phyloP scores from a whole-genome alignment of 2,888 invertebrate genomes.

The Synanthedon vespiformis region DNA sequence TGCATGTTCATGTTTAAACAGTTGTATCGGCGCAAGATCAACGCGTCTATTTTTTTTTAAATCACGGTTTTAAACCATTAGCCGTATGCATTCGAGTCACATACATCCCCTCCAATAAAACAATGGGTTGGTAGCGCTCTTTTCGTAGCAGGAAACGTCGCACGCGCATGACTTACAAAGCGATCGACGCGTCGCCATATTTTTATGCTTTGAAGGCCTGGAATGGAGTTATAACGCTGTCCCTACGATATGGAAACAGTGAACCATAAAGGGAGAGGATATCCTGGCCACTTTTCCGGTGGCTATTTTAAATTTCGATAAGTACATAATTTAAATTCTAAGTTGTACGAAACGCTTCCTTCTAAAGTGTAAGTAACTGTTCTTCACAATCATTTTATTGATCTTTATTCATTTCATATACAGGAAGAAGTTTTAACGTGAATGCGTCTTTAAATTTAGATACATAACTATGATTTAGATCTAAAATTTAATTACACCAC shows the following conservation, averaged over 20 bases:
- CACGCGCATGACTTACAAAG: conserved; percentile 57
- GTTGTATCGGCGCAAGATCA: conserved; percentile 15
- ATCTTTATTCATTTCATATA: neutral
- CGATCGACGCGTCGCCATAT: conserved; percentile 39
- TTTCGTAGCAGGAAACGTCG: conserved; percentile 63
- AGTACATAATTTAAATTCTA: neutral
- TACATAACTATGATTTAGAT: too few species aligned
- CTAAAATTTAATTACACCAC: too few species aligned
- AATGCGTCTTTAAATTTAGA: too few species aligned
- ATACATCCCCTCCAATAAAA: conserved; percentile 54
- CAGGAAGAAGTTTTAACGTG: too few species aligned
- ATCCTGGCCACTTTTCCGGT: conserved; percentile 57
- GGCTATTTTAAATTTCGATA: conserved; percentile 10
- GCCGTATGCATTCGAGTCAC: conserved; percentile 48
- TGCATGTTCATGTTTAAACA: conserved; percentile 5
- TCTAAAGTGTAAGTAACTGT: conserved; percentile 13
- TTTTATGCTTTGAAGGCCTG: conserved; percentile 18
- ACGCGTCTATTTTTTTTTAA: conserved; percentile 29
- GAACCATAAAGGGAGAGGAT: conserved; percentile 54
- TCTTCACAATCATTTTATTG: neutral
- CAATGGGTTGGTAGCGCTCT: conserved; percentile 62
- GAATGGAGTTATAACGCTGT: conserved; percentile 44
- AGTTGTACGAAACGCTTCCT: conserved; percentile 18
- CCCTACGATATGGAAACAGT: conserved; percentile 56
- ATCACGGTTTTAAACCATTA: conserved; percentile 37